Percentiles rank a stretch among this genome's conserved stretches.
phyloP scores from a whole-genome alignment of 2,797 vertebrate species.

The Notolepis coatsorum region DNA sequence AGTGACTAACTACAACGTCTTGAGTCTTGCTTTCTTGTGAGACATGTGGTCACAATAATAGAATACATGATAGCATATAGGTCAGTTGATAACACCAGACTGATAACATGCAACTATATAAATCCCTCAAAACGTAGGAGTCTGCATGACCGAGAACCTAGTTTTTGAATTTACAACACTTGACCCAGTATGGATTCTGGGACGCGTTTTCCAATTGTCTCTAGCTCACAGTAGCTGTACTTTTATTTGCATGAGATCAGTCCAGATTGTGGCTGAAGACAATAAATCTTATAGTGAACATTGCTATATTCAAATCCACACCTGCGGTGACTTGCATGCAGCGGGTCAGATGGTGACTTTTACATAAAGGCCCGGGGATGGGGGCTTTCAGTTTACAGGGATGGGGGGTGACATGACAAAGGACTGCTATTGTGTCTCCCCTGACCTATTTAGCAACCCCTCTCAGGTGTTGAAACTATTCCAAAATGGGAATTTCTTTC shows the following conservation, averaged over 20 bases:
- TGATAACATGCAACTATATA: too few species aligned
- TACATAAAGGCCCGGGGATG: background rate
- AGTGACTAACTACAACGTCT: too few species aligned
- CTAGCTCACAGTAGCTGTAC: background rate
- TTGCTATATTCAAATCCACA: slow-evolving; percentile 41
- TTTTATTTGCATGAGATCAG: slow-evolving; percentile 40
- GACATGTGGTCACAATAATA: too few species aligned
- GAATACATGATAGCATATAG: too few species aligned
- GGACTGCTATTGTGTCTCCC: slow-evolving; percentile 49
- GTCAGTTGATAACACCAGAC: background rate
- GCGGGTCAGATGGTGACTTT: background rate
- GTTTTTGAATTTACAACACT: background rate
- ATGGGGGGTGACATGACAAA: slow-evolving; percentile 10
- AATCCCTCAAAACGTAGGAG: too few species aligned
- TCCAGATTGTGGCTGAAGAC: slow-evolving; percentile 16
- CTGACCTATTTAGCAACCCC: slow-evolving; percentile 5
- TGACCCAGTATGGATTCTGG: background rate
- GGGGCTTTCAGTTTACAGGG: slow-evolving; percentile 3
- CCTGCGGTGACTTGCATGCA: slow-evolving; percentile 4
- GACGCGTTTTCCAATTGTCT: background rate
- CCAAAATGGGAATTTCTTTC: slow-evolving; percentile 44
- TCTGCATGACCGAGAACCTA: too few species aligned
- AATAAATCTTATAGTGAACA: slow-evolving; percentile 36
- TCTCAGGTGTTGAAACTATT: slow-evolving; percentile 55
- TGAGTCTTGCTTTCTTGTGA: too few species aligned